These are phyloP conservation scores for Rhinella marina DNA, from an alignment of 2,797 vertebrate species.

Conservation along the genomic window DNA sequence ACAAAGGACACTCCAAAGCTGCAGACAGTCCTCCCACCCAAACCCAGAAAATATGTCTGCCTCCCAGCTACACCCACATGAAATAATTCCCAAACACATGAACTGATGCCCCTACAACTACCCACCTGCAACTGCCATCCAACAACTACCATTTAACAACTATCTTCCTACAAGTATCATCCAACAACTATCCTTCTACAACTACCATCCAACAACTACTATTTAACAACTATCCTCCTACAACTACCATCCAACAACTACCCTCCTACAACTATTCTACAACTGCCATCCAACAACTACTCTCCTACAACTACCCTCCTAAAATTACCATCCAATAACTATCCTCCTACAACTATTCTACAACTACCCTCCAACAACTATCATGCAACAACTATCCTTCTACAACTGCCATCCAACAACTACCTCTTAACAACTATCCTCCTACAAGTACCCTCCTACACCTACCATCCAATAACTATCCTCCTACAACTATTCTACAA, in stretches of 20 bases:
- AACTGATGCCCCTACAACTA: too few species aligned
- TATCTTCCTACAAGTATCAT: too few species aligned
- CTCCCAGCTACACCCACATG: not conserved
- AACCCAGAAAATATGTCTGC: not conserved
- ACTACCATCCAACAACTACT: not conserved
- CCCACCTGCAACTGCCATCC: too few species aligned
- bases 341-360: not conserved
- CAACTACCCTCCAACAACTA: too few species aligned
- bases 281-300: not conserved
- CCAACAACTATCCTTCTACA: not conserved
- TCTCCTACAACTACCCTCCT: not conserved
- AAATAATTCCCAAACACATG: not conserved
- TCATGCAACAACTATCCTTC: not conserved
- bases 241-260: not conserved
- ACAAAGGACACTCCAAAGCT: not conserved
- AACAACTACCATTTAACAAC: not conserved
- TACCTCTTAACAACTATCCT: too few species aligned
- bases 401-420: not conserved
- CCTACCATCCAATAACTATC: too few species aligned
- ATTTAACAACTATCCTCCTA: not conserved
- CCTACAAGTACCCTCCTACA: too few species aligned
- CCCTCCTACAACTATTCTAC: not conserved
- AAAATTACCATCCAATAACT: not conserved
- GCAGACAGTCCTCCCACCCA: not conserved
- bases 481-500: too few species aligned